Percentiles rank a stretch among this genome's conserved stretches.
Evolutionary conservation across 2,113 vertebrate genomes (phyloP).

Genomic region (Channa maculata): DNA sequence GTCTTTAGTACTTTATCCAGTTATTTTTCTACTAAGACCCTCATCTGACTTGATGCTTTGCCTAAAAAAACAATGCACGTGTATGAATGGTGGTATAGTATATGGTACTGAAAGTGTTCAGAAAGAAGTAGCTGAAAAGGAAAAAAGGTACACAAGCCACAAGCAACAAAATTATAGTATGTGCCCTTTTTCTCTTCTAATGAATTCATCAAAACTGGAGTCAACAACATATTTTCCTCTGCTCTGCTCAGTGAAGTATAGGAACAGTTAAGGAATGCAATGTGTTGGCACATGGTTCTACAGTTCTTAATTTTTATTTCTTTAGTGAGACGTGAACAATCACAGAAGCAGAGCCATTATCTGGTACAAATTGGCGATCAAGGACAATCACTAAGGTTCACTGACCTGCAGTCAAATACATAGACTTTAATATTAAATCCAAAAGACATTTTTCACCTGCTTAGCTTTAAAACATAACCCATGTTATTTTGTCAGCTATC

Average conservation of each 20-base stretch:
- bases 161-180: slow-evolving; percentile 22
- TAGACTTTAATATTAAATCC: background rate
- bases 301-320: background rate
- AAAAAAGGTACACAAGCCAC: background rate
- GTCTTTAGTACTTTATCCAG: background rate
- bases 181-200: slow-evolving; percentile 3
- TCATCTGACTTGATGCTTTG: slow-evolving; percentile 6
- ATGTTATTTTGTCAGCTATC: slow-evolving; percentile 1
- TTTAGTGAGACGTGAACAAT: slow-evolving; percentile 2
- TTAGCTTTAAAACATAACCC: background rate
- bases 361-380: background rate
- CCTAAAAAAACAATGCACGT: background rate
- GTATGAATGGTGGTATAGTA: no score
- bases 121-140: background rate
- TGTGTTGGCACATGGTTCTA: background rate
- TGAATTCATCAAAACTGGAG: slow-evolving; percentile 2
- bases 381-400: background rate
- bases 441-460: background rate
- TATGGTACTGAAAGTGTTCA: slow-evolving; percentile 30
- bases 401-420: background rate
- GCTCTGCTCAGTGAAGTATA: slow-evolving; percentile 9
- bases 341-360: background rate
- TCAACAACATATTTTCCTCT: slow-evolving; percentile 4
- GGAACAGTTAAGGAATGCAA: background rate
- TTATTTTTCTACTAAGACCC: background rate